Base-by-base conservation (phyloP, 2,888 invertebrate genomes). In the Laothoe populi region DNA sequence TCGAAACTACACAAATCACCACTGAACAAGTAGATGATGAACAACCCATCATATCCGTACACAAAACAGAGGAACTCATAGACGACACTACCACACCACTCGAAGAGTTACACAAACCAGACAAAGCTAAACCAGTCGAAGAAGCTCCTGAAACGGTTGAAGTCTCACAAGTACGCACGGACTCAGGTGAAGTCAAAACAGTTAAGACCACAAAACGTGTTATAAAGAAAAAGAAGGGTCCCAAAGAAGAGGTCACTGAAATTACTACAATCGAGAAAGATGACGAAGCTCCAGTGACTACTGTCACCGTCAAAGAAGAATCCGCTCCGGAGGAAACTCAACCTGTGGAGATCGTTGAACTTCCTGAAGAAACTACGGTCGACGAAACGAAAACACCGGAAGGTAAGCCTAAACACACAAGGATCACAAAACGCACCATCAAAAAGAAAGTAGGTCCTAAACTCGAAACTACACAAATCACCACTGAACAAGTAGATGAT, bases 381-480 rank as follows among this genome's bases (percentile, higher is more conserved):
- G 40, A 40, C 1, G 40, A 40, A 40, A 40, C 40, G 13, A 4
- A 40, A 13, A 13, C 40, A 13, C 40, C 40, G 2, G 40, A 40
- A 40, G 40, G 40, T 40, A 40, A 40, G 40, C 13, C 40, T 4
- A 40, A 40, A 40, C 40, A 40, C 10, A 0, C 1, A 4, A 40
- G 13, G 13, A 13, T 40, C 40, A 40, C 40, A 40, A 40, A 13
- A 40, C 40, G 40, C 13, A 40, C 13, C 13, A 40, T 40, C 13
- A 40, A 40, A 40, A 40, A 40, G 40, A 40, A 62, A 42, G 63
- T 64, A 24, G 66, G 69, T 13, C 70, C 71, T 13, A 40, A 40
- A 40, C 13, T 40, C 40, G 40, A 40, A 40, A 40, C 40, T 13
- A 40, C 40, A 40, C 40, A 40, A 40, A 40, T 40, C 40, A 40